Percentiles rank a stretch among this genome's conserved stretches.
These are phyloP conservation scores for Cremastobaeus sp. DNA, from an alignment of 2,888 invertebrate species.

Conservation along the genomic window DNA sequence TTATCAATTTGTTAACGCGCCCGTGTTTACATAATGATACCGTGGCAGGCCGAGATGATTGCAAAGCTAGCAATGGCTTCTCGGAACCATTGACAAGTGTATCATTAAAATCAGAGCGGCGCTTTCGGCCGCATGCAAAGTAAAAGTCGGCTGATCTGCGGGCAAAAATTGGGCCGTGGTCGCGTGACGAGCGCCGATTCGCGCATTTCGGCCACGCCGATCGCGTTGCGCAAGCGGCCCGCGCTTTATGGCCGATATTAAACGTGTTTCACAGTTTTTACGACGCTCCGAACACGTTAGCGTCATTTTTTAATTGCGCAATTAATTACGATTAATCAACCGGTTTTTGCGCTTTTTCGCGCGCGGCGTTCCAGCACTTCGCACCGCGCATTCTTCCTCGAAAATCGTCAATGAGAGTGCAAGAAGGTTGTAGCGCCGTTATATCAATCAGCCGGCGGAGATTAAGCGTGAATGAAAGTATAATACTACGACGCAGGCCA, in stretches of 20 bases:
- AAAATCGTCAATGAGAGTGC: no score
- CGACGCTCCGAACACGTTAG: conserved; percentile 30
- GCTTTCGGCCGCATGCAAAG: conserved; percentile 54
- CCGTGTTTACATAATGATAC: conserved; percentile 50
- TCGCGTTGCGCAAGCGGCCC: conserved; percentile 28
- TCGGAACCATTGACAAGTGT: conserved; percentile 50
- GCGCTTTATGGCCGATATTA: conserved; percentile 24
- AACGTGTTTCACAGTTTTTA: conserved; percentile 42
- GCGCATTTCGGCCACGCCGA: conserved; percentile 39
- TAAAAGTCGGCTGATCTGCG: conserved; percentile 42
- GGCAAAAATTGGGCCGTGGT: conserved; percentile 14
- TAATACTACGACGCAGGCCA: no score
- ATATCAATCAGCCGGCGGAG: conserved; percentile 56
- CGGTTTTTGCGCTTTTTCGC: conserved; percentile 3
- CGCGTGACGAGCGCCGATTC: conserved; percentile 42
- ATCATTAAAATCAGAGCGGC: conserved; percentile 66
- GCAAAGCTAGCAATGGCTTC: conserved; percentile 21
- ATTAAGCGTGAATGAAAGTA: conserved; percentile 60
- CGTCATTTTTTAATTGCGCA: conserved; percentile 27
- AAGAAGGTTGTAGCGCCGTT: conserved; percentile 55
- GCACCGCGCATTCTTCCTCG: no score
- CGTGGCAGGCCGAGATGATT: conserved; percentile 38
- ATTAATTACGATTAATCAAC: conserved; percentile 38
- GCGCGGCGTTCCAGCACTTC: background rate
- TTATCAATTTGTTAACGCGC: conserved; percentile 54